phyloP scores from a whole-genome alignment of 2,113 vertebrate species.

The Phalacrocorax pelagicus region DNA sequence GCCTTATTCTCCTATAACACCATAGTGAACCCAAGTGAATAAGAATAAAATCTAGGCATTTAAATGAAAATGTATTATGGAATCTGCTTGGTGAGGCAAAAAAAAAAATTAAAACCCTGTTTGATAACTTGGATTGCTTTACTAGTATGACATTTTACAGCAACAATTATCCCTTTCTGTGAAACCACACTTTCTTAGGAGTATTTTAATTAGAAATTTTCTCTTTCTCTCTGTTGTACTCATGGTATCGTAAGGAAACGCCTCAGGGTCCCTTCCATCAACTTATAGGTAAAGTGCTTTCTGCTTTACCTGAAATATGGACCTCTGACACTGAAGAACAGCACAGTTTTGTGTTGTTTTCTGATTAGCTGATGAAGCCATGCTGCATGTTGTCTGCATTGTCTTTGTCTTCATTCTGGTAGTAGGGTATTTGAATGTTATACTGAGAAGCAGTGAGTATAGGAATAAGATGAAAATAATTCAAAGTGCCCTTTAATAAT shows the following conservation, averaged over 20 bases:
- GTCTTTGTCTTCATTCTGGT: background rate
- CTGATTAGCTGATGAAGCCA: background rate
- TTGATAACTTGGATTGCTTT: background rate
- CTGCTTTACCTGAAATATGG: background rate
- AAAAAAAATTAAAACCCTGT: conserved; percentile 15
- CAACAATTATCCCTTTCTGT: conserved; percentile 1
- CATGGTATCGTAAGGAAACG: background rate
- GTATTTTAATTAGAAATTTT: conserved; percentile 40
- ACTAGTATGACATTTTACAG: background rate
- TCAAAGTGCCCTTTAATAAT: background rate
- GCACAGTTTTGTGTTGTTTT: background rate
- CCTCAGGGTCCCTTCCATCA: background rate
- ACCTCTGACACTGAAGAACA: background rate
- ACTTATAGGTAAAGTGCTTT: background rate
- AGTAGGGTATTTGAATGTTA: background rate
- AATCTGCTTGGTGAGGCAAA: background rate
- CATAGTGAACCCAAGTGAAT: background rate
- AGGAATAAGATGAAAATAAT: background rate
- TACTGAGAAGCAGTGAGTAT: background rate
- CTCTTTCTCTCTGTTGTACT: background rate
- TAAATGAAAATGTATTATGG: background rate
- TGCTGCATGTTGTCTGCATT: accelerated
- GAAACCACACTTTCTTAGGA: background rate
- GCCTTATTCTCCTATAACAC: background rate
- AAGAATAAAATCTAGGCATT: background rate